Conservation (phyloP, 2,888 invertebrate species). For the Linnaemya vulpina region DNA sequence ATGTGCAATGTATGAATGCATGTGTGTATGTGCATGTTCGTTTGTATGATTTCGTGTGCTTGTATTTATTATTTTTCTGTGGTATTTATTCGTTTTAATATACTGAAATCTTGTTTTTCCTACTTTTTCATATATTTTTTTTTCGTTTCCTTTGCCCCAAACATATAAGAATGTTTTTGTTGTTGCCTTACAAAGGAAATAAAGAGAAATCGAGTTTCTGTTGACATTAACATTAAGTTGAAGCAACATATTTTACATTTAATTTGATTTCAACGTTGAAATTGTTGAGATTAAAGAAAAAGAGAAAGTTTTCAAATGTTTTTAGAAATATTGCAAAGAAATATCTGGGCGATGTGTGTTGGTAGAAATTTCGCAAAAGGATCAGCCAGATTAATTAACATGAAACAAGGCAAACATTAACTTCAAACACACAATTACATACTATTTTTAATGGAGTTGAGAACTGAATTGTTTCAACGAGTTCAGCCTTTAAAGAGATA, state of each 20-base stretch:
- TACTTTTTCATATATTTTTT: too few species aligned
- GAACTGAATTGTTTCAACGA: too few species aligned
- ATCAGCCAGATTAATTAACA: too few species aligned
- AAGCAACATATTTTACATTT: constrained; percentile 32
- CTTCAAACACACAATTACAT: too few species aligned
- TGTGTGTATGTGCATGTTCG: background rate
- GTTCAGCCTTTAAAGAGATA: too few species aligned
- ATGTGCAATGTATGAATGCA: background rate
- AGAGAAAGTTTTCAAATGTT: background rate
- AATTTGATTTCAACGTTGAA: constrained; percentile 35
- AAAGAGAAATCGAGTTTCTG: constrained; percentile 46
- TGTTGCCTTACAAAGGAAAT: constrained; percentile 48
- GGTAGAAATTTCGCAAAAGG: too few species aligned
- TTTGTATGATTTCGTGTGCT: too few species aligned
- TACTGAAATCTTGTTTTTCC: constrained; percentile 23
- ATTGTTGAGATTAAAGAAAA: background rate
- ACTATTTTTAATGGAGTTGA: too few species aligned
- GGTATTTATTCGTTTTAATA: constrained; percentile 31
- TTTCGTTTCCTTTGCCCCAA: background rate
- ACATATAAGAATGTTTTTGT: constrained; percentile 20
- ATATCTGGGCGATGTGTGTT: too few species aligned
- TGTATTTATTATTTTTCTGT: constrained; percentile 33
- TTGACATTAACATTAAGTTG: constrained; percentile 58
- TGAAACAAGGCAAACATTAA: too few species aligned
- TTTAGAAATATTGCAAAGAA: background rate